Conservation (phyloP, 2,888 invertebrate species). For the Caenorhabditis doughertyi region DNA sequence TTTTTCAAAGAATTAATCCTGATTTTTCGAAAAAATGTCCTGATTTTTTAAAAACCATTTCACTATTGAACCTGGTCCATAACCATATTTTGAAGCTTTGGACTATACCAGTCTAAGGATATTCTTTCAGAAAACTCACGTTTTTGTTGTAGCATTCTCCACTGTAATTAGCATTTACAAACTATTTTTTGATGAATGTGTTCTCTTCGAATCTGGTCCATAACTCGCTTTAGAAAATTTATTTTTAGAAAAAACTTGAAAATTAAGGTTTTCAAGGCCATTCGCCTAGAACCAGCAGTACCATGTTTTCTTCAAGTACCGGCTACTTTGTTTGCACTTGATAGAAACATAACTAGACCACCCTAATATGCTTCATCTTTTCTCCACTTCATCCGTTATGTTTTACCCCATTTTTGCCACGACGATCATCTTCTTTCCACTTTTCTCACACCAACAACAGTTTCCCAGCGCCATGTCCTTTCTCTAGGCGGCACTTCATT, state of each 20-base stretch:
- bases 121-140: no score
- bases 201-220: no score
- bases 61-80: no score
- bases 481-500: conserved; percentile 42
- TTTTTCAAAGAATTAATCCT: no score
- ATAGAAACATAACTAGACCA: conserved; percentile 17
- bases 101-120: no score
- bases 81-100: no score
- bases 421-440: conserved; percentile 2
- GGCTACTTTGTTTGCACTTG: conserved; percentile 23
- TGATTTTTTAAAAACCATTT: no score
- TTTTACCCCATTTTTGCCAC: conserved; percentile 7
- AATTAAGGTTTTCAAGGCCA: neutral
- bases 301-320: neutral
- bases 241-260: neutral
- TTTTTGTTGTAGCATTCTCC: no score
- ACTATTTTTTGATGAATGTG: no score
- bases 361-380: conserved; percentile 4
- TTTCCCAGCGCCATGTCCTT: conserved; percentile 40
- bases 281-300: neutral
- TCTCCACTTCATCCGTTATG: conserved; percentile 31
- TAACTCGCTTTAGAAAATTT: no score
- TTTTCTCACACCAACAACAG: conserved; percentile 6
- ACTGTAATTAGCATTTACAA: no score
- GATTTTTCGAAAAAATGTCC: no score